A percentile compares a stretch with the other conserved stretches of the same genome.
These are phyloP conservation scores for Noctua pronuba DNA, from an alignment of 2,888 invertebrate species.

Conservation along the genomic window DNA sequence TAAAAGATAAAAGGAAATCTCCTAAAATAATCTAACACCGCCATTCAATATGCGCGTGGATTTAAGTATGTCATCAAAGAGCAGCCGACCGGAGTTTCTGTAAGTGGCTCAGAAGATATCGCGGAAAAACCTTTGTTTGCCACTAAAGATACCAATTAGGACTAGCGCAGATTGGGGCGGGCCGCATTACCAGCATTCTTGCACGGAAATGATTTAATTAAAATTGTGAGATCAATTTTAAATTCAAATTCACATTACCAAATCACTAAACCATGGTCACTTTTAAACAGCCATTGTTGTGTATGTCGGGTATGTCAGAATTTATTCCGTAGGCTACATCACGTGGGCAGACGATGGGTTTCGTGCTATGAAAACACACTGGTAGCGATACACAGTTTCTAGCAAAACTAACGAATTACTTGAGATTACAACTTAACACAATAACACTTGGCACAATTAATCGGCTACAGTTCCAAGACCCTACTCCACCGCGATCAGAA, in stretches of 20 bases:
- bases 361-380: too few species aligned
- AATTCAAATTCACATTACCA: neutral
- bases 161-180: neutral
- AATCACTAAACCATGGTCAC: neutral
- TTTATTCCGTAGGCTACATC: too few species aligned
- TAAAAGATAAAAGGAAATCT: conserved; percentile 29
- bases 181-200: neutral
- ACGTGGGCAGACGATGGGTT: too few species aligned
- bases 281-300: neutral
- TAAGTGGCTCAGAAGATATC: conserved; percentile 23
- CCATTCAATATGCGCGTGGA: conserved; percentile 46
- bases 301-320: too few species aligned
- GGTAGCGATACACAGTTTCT: too few species aligned
- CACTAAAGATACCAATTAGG: neutral
- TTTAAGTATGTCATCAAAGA: conserved; percentile 55
- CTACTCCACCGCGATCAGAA: too few species aligned
- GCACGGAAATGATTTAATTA: neutral
- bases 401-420: too few species aligned
- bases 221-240: neutral
- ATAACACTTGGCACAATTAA: too few species aligned
- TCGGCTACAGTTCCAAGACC: too few species aligned
- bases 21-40: conserved; percentile 33
- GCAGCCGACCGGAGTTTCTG: conserved; percentile 35
- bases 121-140: conserved; percentile 28
- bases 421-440: too few species aligned